phyloP scores from a whole-genome alignment of 2,888 invertebrate species.

The Agrochola litura region DNA sequence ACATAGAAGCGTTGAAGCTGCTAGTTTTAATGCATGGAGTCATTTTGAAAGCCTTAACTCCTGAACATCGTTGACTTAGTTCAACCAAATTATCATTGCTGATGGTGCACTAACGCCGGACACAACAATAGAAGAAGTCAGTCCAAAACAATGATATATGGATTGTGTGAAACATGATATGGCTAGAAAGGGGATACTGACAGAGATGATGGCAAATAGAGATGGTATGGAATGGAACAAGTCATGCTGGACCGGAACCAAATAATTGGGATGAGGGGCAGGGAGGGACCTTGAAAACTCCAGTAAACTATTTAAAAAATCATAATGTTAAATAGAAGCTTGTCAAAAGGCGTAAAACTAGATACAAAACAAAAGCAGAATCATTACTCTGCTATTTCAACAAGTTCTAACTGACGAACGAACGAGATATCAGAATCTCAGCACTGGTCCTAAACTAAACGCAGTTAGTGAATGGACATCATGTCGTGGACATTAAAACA shows the following conservation, averaged over 20 bases:
- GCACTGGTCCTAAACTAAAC: slow-evolving; percentile 50
- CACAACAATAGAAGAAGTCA: neutral
- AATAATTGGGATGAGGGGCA: neutral
- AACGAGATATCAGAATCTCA: slow-evolving; percentile 35
- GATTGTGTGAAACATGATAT: neutral
- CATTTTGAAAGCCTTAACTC: neutral
- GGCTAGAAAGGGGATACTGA: neutral
- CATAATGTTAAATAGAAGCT: neutral
- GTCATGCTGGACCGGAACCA: neutral
- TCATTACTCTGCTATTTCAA: slow-evolving; percentile 26
- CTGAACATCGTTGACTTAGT: neutral
- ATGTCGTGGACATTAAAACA: slow-evolving; percentile 67
- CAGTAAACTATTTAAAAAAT: neutral
- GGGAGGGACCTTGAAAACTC: neutral
- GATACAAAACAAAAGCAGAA: neutral
- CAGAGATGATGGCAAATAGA: neutral
- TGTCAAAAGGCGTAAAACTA: neutral
- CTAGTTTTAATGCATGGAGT: neutral
- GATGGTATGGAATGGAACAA: neutral
- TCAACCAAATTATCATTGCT: neutral
- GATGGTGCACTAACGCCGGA: neutral
- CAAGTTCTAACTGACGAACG: slow-evolving; percentile 40
- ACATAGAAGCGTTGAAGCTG: neutral
- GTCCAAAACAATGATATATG: neutral
- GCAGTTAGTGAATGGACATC: slow-evolving; percentile 70